A percentile compares a stretch with the other conserved stretches of the same genome.
These are phyloP conservation scores for Tinea pellionella DNA, from an alignment of 2,888 invertebrate species.

Conservation along the genomic window DNA sequence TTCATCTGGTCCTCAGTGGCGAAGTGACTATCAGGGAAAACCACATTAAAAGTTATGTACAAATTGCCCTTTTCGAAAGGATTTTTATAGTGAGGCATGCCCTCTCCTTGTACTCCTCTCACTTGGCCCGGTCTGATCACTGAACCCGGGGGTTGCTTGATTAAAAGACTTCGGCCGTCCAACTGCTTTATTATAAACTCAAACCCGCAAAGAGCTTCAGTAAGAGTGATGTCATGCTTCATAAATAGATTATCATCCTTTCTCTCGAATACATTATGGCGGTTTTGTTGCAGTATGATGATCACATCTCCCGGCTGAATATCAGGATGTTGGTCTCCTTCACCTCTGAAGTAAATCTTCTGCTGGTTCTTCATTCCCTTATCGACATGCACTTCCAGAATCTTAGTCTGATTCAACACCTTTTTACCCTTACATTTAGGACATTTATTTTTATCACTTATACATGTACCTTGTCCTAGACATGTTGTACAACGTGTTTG, in stretches of 20 bases:
- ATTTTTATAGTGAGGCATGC: constrained; percentile 89
- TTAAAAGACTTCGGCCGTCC: constrained; percentile 85
- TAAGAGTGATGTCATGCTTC: constrained; percentile 80
- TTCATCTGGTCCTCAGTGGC: constrained; percentile 74
- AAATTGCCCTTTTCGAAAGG: constrained; percentile 90
- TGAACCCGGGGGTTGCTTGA: constrained; percentile 82
- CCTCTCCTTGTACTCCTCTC: constrained; percentile 84
- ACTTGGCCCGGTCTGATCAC: constrained; percentile 86
- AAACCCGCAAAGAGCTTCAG: constrained; percentile 93
- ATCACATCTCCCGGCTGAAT: constrained; percentile 90
- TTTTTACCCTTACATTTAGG: constrained; percentile 85
- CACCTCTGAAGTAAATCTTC: constrained; percentile 86
- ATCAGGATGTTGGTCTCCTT: constrained; percentile 91
- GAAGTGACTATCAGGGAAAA: constrained; percentile 87
- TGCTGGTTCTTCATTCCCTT: constrained; percentile 90
- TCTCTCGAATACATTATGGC: constrained; percentile 83
- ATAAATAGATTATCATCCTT: constrained; percentile 80
- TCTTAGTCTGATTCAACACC: constrained; percentile 83
- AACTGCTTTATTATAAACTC: constrained; percentile 86
- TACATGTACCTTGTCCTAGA: constrained; percentile 77
- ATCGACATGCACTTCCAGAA: constrained; percentile 88
- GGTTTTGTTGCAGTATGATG: constrained; percentile 84
- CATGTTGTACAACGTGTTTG: constrained; percentile 73
- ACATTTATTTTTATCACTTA: constrained; percentile 87
- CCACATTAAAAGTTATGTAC: constrained; percentile 86